Percentiles rank a stretch among this genome's conserved stretches.
Conservation (phyloP, 2,113 vertebrate genomes). For the Hippocampus zosterae region DNA sequence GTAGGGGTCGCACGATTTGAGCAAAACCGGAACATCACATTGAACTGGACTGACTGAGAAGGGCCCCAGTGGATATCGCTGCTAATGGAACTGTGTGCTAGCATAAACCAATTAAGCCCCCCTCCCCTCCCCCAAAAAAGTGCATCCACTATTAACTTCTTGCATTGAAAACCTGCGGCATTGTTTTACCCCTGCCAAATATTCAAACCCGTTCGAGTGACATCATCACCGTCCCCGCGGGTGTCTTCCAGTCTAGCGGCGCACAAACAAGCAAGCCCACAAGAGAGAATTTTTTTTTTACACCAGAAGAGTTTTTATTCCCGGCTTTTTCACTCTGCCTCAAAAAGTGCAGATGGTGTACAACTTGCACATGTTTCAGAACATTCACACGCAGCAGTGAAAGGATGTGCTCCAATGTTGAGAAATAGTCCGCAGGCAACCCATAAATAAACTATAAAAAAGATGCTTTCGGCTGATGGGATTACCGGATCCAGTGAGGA, state of each 20-base stretch:
- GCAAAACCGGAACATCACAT: not conserved
- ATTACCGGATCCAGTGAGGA: slow-evolving; percentile 63
- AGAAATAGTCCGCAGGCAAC: slow-evolving; percentile 68
- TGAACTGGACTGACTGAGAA: slow-evolving; percentile 9
- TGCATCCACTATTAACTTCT: slow-evolving; percentile 2
- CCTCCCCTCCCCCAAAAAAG: not conserved
- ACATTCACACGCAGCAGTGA: slow-evolving; percentile 64
- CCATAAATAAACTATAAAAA: slow-evolving; percentile 80
- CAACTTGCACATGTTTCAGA: slow-evolving; percentile 70
- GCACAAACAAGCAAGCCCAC: not conserved
- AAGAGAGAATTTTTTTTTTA: slow-evolving; percentile 36
- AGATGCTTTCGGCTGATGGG: slow-evolving; percentile 71
- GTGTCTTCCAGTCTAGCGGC: not conserved
- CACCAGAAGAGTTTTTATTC: slow-evolving; percentile 80
- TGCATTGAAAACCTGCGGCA: slow-evolving; percentile 25
- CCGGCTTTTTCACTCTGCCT: slow-evolving; percentile 76
- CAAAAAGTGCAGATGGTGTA: slow-evolving; percentile 70
- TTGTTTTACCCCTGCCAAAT: not conserved
- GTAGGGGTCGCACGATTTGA: not conserved
- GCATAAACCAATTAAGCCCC: slow-evolving; percentile 34
- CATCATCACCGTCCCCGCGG: slow-evolving; percentile 1
- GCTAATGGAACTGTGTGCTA: not conserved
- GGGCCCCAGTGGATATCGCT: not conserved
- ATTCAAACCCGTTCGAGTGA: slow-evolving; percentile 12
- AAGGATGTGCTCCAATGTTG: slow-evolving; percentile 57